Base-by-base conservation (phyloP, 1,140 invertebrate species). In the Cataglyphis hispanica region DNA sequence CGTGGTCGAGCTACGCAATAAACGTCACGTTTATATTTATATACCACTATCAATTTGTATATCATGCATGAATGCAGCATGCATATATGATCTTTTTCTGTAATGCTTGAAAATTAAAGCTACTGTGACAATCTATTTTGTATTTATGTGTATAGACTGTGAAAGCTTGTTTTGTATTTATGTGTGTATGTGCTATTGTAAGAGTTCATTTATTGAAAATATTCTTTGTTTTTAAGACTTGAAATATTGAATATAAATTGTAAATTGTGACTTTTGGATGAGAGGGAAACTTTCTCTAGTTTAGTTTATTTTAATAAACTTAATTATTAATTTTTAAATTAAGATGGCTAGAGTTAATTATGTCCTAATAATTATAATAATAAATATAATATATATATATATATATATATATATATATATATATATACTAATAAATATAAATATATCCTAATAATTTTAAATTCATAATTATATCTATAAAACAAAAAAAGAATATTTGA, bases 21-120 rank as follows among this genome's bases (percentile, higher is more conserved):
- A 84, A 50, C 8, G 22, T 67, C 64, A 80, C 34, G 22, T 46
- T 74, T 74, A 43, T 16, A 16, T 31, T 34, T 50, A 50, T 27
- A 1, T 16, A 63, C 19, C 31, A 34, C 19, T 43, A 34, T 58
- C 16, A 70, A 16, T 58, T 56, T 6, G 19, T 66, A 16, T 19
- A 1, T 46, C n/a, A 22, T 58, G 10, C 3, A n/a, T 74, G 27
- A 74, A 34, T 56, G 2, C 34, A 67, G 22, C 22, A 31, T 16
- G 13, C 11, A 69, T 70, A 27, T 19, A 25, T 5, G 6, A 3
- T 25, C 13, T 19, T 31, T 53, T 25, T 27, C 11, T 19, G 16
- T 50, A 3, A 19, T 50, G 7, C 6, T 2, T 27, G 10, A 50
- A 25, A 72, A 70, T 8, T 53, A 11, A 19, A n/a, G 10, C 1